Conservation (phyloP, 2,797 vertebrate species). For the Todus mexicanus region DNA sequence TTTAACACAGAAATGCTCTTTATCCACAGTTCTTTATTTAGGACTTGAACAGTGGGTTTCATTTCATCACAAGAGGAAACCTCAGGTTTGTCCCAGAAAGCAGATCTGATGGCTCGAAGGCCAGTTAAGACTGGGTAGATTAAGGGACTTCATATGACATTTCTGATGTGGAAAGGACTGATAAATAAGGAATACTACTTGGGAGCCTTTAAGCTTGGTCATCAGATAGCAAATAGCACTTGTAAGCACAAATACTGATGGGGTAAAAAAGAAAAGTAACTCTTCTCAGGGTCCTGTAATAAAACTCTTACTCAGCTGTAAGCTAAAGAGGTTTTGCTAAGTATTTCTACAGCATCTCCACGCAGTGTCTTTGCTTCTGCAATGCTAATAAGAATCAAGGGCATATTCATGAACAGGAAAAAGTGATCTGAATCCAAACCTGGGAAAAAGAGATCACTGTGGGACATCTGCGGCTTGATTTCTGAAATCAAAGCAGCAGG, state of each 20-base stretch:
- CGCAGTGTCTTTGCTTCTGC: neutral
- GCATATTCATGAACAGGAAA: neutral
- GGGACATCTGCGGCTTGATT: neutral
- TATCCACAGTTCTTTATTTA: neutral
- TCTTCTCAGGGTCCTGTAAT: neutral
- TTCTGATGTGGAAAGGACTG: neutral
- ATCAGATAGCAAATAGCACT: neutral
- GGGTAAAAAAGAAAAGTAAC: neutral
- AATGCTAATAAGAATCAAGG: neutral
- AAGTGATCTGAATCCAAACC: neutral
- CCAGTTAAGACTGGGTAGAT: neutral
- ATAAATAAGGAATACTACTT: neutral
- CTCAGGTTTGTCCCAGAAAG: neutral
- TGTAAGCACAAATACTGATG: neutral
- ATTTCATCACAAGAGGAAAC: neutral
- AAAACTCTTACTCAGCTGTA: neutral
- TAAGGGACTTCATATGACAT: neutral
- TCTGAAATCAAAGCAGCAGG: neutral
- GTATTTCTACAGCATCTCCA: neutral
- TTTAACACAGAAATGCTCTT: neutral
- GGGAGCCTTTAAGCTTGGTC: neutral
- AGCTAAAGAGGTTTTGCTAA: neutral
- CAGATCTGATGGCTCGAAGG: neutral
- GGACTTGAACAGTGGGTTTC: neutral
- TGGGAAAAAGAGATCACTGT: neutral